phyloP scores from a whole-genome alignment of 2,888 invertebrate species.

The Synergus umbraculus region DNA sequence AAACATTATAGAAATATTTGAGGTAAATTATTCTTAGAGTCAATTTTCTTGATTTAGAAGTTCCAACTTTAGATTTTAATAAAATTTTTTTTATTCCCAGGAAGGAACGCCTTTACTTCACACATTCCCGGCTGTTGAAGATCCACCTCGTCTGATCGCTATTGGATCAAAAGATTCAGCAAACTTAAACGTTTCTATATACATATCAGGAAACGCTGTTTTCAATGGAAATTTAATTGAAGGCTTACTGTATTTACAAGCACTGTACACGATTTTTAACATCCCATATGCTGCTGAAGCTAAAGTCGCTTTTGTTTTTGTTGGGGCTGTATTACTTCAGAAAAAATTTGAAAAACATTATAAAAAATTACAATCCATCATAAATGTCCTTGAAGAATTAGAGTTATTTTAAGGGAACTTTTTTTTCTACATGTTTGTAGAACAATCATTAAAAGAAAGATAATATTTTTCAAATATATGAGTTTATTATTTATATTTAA shows the following conservation, averaged over 20 bases:
- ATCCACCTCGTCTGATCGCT: slow-evolving; percentile 24
- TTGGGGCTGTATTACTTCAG: slow-evolving; percentile 9
- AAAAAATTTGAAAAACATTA: slow-evolving; percentile 21
- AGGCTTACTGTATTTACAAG: slow-evolving; percentile 16
- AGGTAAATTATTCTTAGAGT: background rate
- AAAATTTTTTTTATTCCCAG: background rate
- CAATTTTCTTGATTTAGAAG: background rate
- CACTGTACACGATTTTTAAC: background rate
- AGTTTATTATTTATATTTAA: background rate
- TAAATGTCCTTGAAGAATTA: slow-evolving; percentile 3
- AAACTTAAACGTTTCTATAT: background rate
- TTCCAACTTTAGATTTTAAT: background rate
- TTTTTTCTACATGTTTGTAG: background rate
- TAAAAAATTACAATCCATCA: slow-evolving; percentile 5
- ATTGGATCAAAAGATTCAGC: background rate
- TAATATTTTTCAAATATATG: background rate
- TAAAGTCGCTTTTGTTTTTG: slow-evolving; percentile 6
- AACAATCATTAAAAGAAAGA: background rate
- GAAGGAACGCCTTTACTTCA: background rate
- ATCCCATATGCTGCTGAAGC: background rate
- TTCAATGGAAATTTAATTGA: slow-evolving; percentile 7
- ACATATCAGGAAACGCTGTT: background rate
- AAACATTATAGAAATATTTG: slow-evolving; percentile 19
- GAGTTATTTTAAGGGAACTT: background rate
- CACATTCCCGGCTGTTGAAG: background rate